Base-by-base conservation (phyloP, 2,888 invertebrate species). In the Carterocephalus palaemon region DNA sequence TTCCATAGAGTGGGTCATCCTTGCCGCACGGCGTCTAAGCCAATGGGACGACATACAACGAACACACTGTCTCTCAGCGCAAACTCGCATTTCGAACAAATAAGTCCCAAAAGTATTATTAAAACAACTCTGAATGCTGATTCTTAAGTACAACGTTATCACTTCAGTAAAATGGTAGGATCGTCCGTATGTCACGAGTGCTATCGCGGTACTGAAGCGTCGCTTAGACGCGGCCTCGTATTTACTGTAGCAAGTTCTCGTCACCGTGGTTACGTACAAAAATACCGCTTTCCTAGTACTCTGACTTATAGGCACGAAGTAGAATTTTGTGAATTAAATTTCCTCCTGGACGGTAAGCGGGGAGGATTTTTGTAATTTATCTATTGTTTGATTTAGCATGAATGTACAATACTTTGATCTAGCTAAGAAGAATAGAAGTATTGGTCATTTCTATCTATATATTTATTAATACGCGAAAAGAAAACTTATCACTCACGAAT, bases 1-100 rank as follows among this genome's bases (percentile, higher is more conserved):
- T 62, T 83, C 81, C 60, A 85, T 74, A 75, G 81, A 83, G 57
- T 79, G 70, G 42, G 83, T 78, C 77, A 86, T 80, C 54, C 59
- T 78, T 10, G 70, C 62, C 22, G 75, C 73, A 37, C 77, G 75
- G 50, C 67, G 73, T 50, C 75, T 70, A 39, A 84, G 41, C 85
- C 86, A 85, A 51, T 77, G 73, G 26, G 76, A 67, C 38, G 79
- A 67, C 48, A 73, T 68, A 50, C 66, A 69, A 61, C 76, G 74
- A 59, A 74, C 67, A 60, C 67, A 78, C 68, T 78, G 78, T 77
- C 70, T 81, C 58, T 86, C 84, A 56, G 75, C 62, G 67, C 75
- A 79, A 74, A 79, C 76, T 67, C 82, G 84, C 86, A 86, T 86
- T 78, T 78, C 77, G 63, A 52, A 64, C 57, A 62, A 64, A 22